Evolutionary conservation across 2,888 invertebrate genomes (phyloP).

Genomic region (Pegoplata infirma): DNA sequence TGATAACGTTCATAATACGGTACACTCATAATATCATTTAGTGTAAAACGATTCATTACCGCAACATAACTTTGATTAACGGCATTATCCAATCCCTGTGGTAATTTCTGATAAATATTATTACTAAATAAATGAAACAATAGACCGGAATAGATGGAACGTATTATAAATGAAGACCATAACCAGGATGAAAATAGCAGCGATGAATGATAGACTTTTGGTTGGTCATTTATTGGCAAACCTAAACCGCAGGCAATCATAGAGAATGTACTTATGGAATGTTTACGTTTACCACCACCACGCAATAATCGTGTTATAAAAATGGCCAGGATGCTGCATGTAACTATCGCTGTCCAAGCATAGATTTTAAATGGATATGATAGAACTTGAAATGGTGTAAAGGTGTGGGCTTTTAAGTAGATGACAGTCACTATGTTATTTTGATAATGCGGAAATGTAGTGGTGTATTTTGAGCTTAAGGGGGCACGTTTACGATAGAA

Average conservation of each 20-base stretch:
- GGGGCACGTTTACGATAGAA: conserved; percentile 64
- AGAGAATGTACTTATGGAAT: conserved; percentile 42
- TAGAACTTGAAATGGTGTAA: too few relatives aligned
- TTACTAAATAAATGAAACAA: conserved; percentile 69
- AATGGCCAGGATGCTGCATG: background rate
- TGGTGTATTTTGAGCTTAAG: conserved; percentile 32
- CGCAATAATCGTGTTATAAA: background rate
- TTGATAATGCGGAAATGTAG: conserved; percentile 68
- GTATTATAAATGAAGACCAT: conserved; percentile 67
- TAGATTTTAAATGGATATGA: conserved; percentile 63
- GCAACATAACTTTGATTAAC: background rate
- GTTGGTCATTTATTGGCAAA: conserved; percentile 64
- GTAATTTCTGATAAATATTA: conserved; percentile 63
- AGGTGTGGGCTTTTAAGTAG: conserved; percentile 54
- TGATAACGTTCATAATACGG: background rate
- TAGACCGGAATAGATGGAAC: conserved; percentile 70
- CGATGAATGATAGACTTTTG: background rate
- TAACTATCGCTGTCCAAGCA: conserved; percentile 61
- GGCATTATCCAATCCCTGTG: conserved; percentile 35
- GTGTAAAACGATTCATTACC: conserved; percentile 33
- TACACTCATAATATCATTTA: background rate
- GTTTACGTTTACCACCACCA: too few relatives aligned
- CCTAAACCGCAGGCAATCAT: conserved; percentile 58
- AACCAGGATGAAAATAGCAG: conserved; percentile 38
- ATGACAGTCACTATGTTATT: conserved; percentile 64